Base-by-base conservation (phyloP, 30 jellyfish, hydroid and myxozoan species). In the Hydra vulgaris region DNA sequence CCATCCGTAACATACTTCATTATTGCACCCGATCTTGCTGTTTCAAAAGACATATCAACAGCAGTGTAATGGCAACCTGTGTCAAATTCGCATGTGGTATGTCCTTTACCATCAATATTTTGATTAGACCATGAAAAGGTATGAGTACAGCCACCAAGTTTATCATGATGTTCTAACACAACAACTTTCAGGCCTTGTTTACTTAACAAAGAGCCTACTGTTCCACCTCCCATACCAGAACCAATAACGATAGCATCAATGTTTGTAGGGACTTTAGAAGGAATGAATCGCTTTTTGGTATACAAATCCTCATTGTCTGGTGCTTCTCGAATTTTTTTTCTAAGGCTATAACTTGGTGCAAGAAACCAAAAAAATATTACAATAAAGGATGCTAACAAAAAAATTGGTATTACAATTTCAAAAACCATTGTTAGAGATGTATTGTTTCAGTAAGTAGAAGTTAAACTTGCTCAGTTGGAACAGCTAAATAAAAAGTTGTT, bases 31-130 rank as follows among this genome's bases (percentile, higher is more conserved):
- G 96, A 88, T n/a, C 96, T 72, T 19, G 94, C 94, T 8, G 96
- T 88, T 27, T 83, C 94, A 53, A 27, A 79, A 0, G 96, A 84
- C 96, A 88, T 88, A 71, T 88, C 96, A 26, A 88, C 96, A 4
- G 96, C 96, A 67, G 89, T 78, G 83, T 88, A 88, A 79, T 88
- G 96, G 68, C 96, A 88, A 23, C 96, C 96, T 23, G 96, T 88
- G 70, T 88, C 96, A 81, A 88, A 88, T 78, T 88, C 96, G 74
- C 96, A 88, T 19, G 96, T 88, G 81, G 90, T 88, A 81, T 70
- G 81, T 19, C 96, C 96, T 26, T 87, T 72, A 18, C 90, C 96
- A 53, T 83, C 89, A 20, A 79, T 71, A 82, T 88, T 88, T 77
- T 84, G 79, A 66, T 88, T 78, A 17, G 96, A 88, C 96, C 96